phyloP scores from a whole-genome alignment of 1,140 invertebrate genomes.

The Conopomorpha cramerella region DNA sequence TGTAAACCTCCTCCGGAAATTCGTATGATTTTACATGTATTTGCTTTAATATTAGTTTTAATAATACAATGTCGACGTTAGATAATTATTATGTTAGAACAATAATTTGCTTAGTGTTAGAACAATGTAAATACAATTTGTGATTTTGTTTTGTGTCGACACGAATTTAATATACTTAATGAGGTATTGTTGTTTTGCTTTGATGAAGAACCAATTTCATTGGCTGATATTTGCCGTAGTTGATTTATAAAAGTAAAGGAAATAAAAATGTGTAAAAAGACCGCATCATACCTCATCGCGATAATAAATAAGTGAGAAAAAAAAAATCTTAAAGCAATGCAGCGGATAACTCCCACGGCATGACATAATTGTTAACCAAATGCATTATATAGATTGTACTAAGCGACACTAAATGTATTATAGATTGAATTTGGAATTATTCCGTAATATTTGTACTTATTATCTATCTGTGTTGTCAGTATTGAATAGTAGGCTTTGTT shows the following conservation, averaged over 20 bases:
- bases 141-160: no score
- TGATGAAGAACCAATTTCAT: background rate
- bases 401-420: background rate
- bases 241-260: background rate
- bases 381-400: no score
- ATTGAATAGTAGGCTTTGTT: background rate
- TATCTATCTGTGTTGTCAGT: background rate
- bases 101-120: no score
- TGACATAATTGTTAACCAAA: background rate
- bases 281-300: slow-evolving; percentile 29
- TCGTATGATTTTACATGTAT: no score
- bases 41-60: no score
- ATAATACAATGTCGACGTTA: no score
- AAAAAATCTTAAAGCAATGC: slow-evolving; percentile 6
- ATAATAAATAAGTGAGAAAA: slow-evolving; percentile 10
- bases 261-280: slow-evolving; percentile 16
- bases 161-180: no score
- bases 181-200: background rate
- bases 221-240: background rate
- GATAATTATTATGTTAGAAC: no score
- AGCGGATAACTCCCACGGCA: slow-evolving; percentile 2
- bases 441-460: background rate
- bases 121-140: no score
- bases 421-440: background rate
- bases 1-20: no score